phyloP scores from a whole-genome alignment of 2,888 invertebrate species.

The Amiota communis region DNA sequence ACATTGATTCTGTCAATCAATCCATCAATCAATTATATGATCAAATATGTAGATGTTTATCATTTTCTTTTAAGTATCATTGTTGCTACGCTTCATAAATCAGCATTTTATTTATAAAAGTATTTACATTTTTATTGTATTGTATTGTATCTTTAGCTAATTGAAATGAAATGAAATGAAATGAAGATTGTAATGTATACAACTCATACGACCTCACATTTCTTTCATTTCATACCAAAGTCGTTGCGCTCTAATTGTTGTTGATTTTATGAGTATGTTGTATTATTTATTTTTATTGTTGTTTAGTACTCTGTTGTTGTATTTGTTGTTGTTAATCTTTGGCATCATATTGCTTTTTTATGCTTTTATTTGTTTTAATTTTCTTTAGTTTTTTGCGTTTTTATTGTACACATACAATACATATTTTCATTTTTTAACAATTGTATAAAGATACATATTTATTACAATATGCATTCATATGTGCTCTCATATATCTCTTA shows the following conservation, averaged over 20 bases:
- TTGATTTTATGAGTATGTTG: background rate
- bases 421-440: background rate
- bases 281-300: background rate
- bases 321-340: background rate
- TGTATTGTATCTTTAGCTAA: too few species aligned
- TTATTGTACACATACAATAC: too few species aligned
- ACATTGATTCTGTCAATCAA: too few species aligned
- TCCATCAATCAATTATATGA: too few species aligned
- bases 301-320: background rate
- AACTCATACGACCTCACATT: too few species aligned
- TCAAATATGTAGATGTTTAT: too few species aligned
- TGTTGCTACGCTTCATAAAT: too few species aligned
- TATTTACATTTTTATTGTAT: too few species aligned
- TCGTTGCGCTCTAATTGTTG: conserved; percentile 26
- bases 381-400: background rate
- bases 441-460: background rate
- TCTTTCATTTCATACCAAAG: background rate
- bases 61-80: too few species aligned
- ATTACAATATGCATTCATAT: background rate
- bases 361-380: conserved; percentile 3
- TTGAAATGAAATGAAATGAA: too few species aligned
- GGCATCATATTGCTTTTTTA: conserved; percentile 4
- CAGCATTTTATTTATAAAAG: too few species aligned
- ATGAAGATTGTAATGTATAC: too few species aligned
- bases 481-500: background rate